Conservation (phyloP, 2,888 invertebrate genomes). For the Leptopilina myrica region DNA sequence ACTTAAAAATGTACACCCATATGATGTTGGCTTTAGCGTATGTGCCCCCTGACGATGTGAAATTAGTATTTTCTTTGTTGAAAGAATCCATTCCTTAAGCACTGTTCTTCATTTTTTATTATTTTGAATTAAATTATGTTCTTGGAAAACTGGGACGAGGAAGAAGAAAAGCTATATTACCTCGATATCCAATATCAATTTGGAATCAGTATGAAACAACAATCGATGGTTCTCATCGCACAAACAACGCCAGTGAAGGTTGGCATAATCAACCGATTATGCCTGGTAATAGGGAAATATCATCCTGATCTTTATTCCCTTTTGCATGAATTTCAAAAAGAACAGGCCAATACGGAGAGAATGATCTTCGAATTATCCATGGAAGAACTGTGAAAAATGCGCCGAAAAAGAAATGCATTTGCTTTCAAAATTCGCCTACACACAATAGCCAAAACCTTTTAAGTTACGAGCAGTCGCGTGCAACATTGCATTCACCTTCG, state of each 20-base stretch:
- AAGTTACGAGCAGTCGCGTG: too few species aligned
- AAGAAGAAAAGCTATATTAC: conserved; percentile 31
- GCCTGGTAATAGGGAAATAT: conserved; percentile 34
- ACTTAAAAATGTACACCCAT: too few species aligned
- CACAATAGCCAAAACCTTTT: too few species aligned
- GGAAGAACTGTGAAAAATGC: conserved; percentile 4
- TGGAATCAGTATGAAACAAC: conserved; percentile 38
- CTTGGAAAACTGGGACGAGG: conserved; percentile 42
- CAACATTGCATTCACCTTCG: too few species aligned
- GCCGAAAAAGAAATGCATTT: conserved; percentile 17
- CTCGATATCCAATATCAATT: conserved; percentile 23
- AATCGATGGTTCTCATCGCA: conserved; percentile 6
- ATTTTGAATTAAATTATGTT: conserved; percentile 42
- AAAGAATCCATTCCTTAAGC: conserved; percentile 3
- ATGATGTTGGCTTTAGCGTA: too few species aligned
- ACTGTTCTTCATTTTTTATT: conserved; percentile 24
- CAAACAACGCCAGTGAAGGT: conserved; percentile 41
- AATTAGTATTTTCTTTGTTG: too few species aligned
- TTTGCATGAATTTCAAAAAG: conserved; percentile 39
- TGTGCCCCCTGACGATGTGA: too few species aligned
- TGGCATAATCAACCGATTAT: conserved; percentile 43
- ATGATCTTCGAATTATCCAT: conserved; percentile 9
- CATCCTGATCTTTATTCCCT: conserved; percentile 30
- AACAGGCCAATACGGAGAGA: conserved; percentile 39
- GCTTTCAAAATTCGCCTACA: neutral